Evolutionary conservation across 2,113 vertebrate genomes (phyloP), one percentile per base, ranked within the genome.

Genomic region (Noctilio leporinus): DNA sequence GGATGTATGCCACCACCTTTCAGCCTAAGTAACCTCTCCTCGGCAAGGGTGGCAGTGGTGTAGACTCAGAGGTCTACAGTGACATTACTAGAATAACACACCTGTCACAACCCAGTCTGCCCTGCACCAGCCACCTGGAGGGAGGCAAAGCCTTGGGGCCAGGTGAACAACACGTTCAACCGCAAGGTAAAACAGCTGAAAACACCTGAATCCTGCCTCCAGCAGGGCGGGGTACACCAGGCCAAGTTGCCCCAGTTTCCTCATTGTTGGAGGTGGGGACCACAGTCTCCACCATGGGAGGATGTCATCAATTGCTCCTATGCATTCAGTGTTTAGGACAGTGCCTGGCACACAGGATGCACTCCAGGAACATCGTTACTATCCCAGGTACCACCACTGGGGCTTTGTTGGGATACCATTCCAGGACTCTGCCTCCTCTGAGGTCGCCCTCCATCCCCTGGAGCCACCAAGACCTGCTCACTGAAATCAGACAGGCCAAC

Each of bases 1-100:
- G 65, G 70, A 86, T 0, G 2, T 16, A 33, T 70, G 84, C 51
- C 65, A 72, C 33, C 47, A 57, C 59, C 70, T 81, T 33, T 47
- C 38, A 96, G 86, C 28, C 55, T 40, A 53, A 33, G 70, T 59
- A 91, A 57, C 59, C 64, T 80, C 40, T 47, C 38, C 40, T 78
- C 76, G 95, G 88, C 20, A 51, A 24, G 22, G 92, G 40, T 16
- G n/a, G 5, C 6, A 30, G 40, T 40, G 33, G 20, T 6, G 45
- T 35, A 73, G 70, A 64, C 55, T 8, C 49, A 40, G 47, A 88
- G n/a, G 75, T 64, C 59, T 11, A n/a, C 65, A 59, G 26, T 22
- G 45, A 30, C 26, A 14, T 24, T 45, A 51, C 26, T 38, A 12
- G 91, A 47, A 80, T 0, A 1, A 82, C 0, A 20, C 10, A 80